Evolutionary conservation across 2,888 invertebrate genomes (phyloP).

Genomic region (Leptinotarsa tumamoca): DNA sequence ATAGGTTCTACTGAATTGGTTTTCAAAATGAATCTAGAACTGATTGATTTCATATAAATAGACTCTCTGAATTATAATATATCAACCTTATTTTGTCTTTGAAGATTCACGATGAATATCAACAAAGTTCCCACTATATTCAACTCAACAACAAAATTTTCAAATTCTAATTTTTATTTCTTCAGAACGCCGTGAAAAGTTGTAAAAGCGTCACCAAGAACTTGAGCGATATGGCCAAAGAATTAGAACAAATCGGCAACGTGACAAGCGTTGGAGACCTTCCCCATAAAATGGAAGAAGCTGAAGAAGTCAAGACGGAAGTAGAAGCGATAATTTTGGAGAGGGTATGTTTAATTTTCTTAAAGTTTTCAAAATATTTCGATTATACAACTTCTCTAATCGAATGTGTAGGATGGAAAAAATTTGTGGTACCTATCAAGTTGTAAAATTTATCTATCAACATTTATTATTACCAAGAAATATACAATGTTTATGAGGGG

Average conservation of each 20-base stretch:
- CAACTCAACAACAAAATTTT: neutral
- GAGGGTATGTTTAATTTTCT: slow-evolving; percentile 72
- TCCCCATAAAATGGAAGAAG: slow-evolving; percentile 85
- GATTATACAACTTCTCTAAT: too few species aligned
- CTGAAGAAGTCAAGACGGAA: slow-evolving; percentile 87
- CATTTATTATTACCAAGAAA: neutral
- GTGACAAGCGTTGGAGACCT: slow-evolving; percentile 88
- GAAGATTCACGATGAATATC: neutral
- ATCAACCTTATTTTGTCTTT: neutral
- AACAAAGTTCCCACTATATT: neutral
- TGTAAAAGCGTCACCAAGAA: slow-evolving; percentile 90
- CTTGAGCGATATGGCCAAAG: slow-evolving; percentile 91
- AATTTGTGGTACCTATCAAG: too few species aligned
- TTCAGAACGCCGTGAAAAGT: slow-evolving; percentile 86
- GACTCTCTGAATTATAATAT: too few species aligned
- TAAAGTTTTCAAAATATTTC: too few species aligned
- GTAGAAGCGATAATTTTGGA: slow-evolving; percentile 87
- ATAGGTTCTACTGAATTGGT: too few species aligned
- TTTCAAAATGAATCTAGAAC: too few species aligned
- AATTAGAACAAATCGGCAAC: slow-evolving; percentile 85
- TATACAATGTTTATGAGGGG: neutral
- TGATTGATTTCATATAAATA: too few species aligned
- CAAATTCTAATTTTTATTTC: slow-evolving; percentile 49
- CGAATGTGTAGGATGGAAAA: too few species aligned
- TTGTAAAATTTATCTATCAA: neutral